Conservation (phyloP, 2,797 vertebrate species). For the Zalophus californianus region DNA sequence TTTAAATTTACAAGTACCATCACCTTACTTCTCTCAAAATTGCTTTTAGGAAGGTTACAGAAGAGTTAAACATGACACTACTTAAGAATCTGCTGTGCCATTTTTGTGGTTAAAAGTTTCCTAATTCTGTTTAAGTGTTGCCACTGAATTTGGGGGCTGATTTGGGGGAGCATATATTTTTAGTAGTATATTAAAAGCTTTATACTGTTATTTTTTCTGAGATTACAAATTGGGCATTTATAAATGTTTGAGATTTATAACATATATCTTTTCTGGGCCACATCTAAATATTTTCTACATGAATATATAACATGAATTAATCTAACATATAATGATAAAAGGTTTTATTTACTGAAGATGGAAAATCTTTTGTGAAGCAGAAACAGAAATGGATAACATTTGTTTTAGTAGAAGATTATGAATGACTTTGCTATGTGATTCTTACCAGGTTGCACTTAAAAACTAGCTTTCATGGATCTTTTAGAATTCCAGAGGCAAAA, state of each 20-base stretch:
- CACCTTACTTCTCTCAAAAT: conserved; percentile 35
- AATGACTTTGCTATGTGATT: not conserved
- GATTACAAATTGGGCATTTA: conserved; percentile 9
- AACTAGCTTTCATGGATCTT: not conserved
- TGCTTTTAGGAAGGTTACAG: conserved; percentile 27
- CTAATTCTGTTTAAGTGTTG: not conserved
- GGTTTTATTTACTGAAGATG: not conserved
- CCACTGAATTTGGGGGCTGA: not conserved
- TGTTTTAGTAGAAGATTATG: not conserved
- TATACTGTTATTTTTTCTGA: conserved; percentile 9
- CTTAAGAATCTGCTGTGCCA: conserved; percentile 38
- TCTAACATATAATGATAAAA: not conserved
- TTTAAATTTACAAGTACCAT: not conserved
- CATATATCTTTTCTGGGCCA: not conserved
- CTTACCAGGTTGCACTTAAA: conserved; percentile 1
- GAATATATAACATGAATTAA: not conserved
- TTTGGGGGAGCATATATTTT: not conserved
- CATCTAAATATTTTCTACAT: conserved; percentile 27
- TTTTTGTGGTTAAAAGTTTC: not conserved
- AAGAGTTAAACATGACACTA: not conserved
- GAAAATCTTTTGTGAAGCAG: not conserved
- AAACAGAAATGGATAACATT: not conserved
- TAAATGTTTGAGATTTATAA: conserved; percentile 25
- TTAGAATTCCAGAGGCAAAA: conserved; percentile 48
- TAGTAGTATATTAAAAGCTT: conserved; percentile 24